These are phyloP conservation scores for Tuberolachnus salignus DNA, from an alignment of 2,888 invertebrate species.

Conservation along the genomic window DNA sequence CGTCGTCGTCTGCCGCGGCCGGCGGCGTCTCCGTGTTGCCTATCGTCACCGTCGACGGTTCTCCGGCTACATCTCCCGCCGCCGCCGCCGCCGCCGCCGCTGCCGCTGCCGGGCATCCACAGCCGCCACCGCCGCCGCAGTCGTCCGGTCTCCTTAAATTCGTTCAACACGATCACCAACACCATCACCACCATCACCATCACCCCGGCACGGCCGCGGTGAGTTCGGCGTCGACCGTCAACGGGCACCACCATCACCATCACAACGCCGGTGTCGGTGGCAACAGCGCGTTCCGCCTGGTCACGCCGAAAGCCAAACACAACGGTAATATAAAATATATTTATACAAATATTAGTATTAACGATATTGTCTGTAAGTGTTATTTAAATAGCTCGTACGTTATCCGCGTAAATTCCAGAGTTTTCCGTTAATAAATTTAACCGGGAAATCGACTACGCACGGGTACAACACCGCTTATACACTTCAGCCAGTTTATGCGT, in stretches of 20 bases:
- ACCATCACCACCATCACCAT: slow-evolving; percentile 16
- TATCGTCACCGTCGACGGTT: slow-evolving; percentile 12
- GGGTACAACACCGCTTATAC: too few relatives aligned
- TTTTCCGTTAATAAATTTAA: too few relatives aligned
- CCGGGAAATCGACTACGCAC: too few relatives aligned
- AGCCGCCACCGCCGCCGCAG: background rate
- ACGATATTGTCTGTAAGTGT: background rate
- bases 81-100: slow-evolving; percentile 5
- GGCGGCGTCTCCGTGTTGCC: background rate
- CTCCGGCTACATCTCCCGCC: background rate
- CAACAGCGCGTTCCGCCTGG: slow-evolving; percentile 59
- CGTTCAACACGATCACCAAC: slow-evolving; percentile 21
- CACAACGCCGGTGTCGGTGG: slow-evolving; percentile 57
- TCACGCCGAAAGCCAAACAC: slow-evolving; percentile 58
- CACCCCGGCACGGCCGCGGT: background rate
- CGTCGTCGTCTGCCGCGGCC: slow-evolving; percentile 18
- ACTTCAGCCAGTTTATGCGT: too few relatives aligned
- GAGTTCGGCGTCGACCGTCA: slow-evolving; percentile 1
- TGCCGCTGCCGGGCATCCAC: background rate
- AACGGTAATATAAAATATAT: slow-evolving; percentile 36
- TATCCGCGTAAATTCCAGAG: too few relatives aligned
- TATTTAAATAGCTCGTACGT: background rate
- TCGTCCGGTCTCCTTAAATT: slow-evolving; percentile 20
- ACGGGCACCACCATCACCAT: slow-evolving; percentile 17
- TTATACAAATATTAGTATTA: too few relatives aligned